Base-by-base conservation (phyloP, 1,140 invertebrate genomes). In the Drosophila pachea region DNA sequence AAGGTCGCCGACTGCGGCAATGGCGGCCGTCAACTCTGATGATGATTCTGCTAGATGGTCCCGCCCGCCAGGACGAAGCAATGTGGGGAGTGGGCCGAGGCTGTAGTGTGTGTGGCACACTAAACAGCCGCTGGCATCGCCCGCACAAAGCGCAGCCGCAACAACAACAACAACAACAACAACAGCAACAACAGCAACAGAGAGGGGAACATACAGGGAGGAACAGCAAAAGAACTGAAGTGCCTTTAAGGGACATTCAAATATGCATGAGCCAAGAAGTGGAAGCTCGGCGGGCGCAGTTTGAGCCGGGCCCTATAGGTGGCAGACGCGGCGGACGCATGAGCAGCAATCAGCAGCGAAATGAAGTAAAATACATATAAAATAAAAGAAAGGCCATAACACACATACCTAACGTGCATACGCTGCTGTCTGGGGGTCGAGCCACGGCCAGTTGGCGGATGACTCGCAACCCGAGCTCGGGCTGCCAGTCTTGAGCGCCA, bases 181-280 rank as follows among this genome's bases (percentile, higher is more conserved):
- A 67, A 58, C 16, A 70, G 35, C 31, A 78, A 36, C 40, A 53
- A 52, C 40, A 56, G 11, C 45, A 60, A 16, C 59, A 50, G 58
- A 58, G 6, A 47, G 54, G 33, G 22, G 22, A 3, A 22, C 43
- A 58, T 66, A 66, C 48, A 50, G 53, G 62, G 14, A 72, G 56
- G 54, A 78, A 62, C 56, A 66, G 76, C 63, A 64, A 68, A 74
- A 81, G 70, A 75, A 81, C 81, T 77, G 65, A 86, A 86, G 82
- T 86, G 81, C 76, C 82, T 86, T 86, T 86, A 86, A 86, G 81
- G 81, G 81, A 84, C 84, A 81, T 76, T 86, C 64, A 86, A 86
- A 86, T 86, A 86, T 86, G 82, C 81, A 86, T 86, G 82, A 86
- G 71, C 56, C 52, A 81, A 77, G 76, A 69, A 79, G 63, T 67